Evolutionary conservation across 1,140 invertebrate genomes (phyloP).

Genomic region (Euura saliciscinereae): DNA sequence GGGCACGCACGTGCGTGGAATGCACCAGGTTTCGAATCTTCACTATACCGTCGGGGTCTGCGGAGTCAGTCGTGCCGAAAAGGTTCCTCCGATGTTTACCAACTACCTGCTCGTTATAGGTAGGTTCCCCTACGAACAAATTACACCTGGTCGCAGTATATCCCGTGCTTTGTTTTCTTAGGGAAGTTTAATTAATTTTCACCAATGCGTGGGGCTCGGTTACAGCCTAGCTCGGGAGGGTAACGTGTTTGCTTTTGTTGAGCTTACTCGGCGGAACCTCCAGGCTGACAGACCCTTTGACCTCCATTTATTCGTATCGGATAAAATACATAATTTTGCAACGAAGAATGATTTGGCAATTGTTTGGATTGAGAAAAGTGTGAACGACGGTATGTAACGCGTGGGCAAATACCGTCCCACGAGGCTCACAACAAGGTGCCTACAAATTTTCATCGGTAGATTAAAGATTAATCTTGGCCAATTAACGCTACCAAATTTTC

Average conservation of each 20-base stretch:
- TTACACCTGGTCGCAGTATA: neutral
- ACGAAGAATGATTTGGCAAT: too few species aligned
- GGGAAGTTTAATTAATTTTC: neutral
- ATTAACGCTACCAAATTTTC: neutral
- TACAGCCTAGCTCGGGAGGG: too few species aligned
- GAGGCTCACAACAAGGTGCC: neutral
- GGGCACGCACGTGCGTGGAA: neutral
- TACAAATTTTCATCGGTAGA: neutral
- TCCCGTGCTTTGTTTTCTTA: neutral
- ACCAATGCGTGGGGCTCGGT: too few species aligned
- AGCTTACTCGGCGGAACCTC: too few species aligned
- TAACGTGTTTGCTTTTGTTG: too few species aligned
- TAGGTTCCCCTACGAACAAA: neutral
- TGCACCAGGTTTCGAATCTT: neutral
- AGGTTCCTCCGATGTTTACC: neutral
- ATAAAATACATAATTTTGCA: too few species aligned
- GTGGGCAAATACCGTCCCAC: too few species aligned
- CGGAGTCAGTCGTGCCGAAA: neutral
- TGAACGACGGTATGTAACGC: too few species aligned
- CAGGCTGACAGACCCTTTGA: too few species aligned
- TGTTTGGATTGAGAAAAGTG: too few species aligned
- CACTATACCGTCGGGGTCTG: neutral
- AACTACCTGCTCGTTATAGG: neutral
- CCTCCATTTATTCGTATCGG: too few species aligned
- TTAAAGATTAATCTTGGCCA: slow-evolving; percentile 3